Conservation (phyloP, 1,140 invertebrate species). For the Brachionus manjavacas region DNA sequence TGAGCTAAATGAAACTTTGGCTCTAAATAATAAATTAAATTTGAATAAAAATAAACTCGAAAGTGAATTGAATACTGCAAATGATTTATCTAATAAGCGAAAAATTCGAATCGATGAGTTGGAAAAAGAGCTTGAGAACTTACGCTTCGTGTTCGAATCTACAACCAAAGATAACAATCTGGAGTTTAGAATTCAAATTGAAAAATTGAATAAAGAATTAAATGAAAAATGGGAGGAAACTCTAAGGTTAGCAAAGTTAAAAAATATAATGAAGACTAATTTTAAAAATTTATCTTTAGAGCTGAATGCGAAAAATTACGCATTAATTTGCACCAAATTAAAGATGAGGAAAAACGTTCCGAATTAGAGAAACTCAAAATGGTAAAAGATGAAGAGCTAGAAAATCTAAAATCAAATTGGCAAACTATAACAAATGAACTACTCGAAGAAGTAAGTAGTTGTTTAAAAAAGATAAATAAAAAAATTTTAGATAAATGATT, state of each 20-base stretch:
- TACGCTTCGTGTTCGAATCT: conserved; percentile 17
- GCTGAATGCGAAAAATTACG: conserved; percentile 49
- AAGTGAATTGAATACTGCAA: background rate
- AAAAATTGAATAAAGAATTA: conserved; percentile 49
- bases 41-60: conserved; percentile 34
- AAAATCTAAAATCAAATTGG: conserved; percentile 47
- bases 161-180: background rate
- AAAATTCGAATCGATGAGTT: conserved; percentile 27
- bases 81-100: background rate
- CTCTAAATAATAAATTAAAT: conserved; percentile 26
- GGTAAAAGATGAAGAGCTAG: conserved; percentile 51
- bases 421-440: conserved; percentile 49
- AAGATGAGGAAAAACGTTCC: conserved; percentile 51
- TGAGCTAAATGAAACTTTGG: conserved; percentile 45
- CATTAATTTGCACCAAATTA: conserved; percentile 49
- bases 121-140: conserved; percentile 33
- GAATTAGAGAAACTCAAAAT: conserved; percentile 49
- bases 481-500: too few species aligned
- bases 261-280: background rate
- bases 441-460: conserved; percentile 28
- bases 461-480: background rate
- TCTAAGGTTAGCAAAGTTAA: conserved; percentile 46
- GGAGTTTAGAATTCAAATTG: conserved; percentile 49
- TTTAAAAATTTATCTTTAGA: conserved; percentile 44
- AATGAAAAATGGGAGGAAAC: conserved; percentile 54